phyloP scores from a whole-genome alignment of 2,797 vertebrate genomes.

The Heliangelus exortis region DNA sequence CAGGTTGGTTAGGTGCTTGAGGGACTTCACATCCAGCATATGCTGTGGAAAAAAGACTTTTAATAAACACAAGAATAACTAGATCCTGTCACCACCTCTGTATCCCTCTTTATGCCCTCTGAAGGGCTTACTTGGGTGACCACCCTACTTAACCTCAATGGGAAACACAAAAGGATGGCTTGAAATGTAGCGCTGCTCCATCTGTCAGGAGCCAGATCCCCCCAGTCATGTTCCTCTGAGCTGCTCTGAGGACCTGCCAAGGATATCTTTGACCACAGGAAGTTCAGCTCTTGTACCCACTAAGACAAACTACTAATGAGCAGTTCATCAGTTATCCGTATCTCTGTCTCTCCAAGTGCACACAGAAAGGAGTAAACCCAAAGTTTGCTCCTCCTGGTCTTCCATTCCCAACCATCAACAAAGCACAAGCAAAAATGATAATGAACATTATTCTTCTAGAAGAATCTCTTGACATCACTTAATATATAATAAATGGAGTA shows the following conservation, averaged over 20 bases:
- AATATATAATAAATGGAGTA: neutral
- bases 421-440: neutral
- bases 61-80: neutral
- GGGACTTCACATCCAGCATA: conserved; percentile 93
- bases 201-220: neutral
- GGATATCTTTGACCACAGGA: neutral
- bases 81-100: neutral
- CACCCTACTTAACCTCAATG: neutral
- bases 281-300: neutral
- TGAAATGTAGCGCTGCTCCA: neutral
- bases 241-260: neutral
- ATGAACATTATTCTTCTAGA: neutral
- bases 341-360: neutral
- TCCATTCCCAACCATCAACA: accelerated
- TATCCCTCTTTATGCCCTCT: neutral
- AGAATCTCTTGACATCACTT: neutral
- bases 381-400: neutral
- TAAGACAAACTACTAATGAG: neutral
- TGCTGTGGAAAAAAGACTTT: conserved; percentile 79
- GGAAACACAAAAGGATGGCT: neutral
- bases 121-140: neutral
- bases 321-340: neutral
- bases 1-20: conserved; percentile 94
- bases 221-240: accelerated
- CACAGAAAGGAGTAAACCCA: neutral